Evolutionary conservation across 2,113 vertebrate species (phyloP).

Genomic region (Cyprinodon tularosa): DNA sequence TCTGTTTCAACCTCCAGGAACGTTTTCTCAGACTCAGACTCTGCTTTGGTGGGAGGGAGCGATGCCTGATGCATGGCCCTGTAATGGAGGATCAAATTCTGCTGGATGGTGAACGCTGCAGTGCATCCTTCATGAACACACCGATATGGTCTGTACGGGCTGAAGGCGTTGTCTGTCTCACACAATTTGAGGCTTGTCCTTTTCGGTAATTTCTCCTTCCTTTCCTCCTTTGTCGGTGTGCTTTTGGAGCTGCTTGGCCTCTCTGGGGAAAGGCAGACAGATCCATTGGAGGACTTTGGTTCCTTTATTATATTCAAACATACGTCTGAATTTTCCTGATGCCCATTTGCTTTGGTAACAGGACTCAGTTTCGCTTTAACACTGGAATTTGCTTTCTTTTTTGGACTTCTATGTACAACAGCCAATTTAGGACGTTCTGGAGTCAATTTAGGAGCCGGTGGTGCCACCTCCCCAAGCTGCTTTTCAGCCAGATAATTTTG

Average conservation of each 20-base stretch:
- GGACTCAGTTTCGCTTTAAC: constrained; percentile 53
- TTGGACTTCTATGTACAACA: constrained; percentile 42
- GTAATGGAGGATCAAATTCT: constrained; percentile 97
- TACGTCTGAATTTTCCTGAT: constrained; percentile 29
- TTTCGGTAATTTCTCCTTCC: constrained; percentile 78
- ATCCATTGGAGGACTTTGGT: constrained; percentile 34
- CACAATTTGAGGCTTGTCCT: constrained; percentile 65
- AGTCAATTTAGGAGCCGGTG: constrained; percentile 14
- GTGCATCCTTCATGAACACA: constrained; percentile 97
- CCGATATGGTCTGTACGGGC: constrained; percentile 92
- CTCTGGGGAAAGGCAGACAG: constrained; percentile 61
- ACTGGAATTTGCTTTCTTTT: constrained; percentile 33
- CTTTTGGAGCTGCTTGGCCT: constrained; percentile 74
- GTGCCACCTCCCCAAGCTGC: constrained; percentile 19
- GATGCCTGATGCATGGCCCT: constrained; percentile 95
- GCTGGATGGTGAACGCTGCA: constrained; percentile 96
- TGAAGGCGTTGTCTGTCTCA: constrained; percentile 81
- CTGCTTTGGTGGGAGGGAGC: constrained; percentile 81
- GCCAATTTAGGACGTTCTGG: constrained; percentile 30
- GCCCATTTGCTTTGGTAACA: constrained; percentile 35
- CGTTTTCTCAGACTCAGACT: constrained; percentile 80
- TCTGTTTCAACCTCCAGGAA: constrained; percentile 57
- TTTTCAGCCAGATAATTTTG: constrained; percentile 50
- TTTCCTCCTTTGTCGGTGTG: constrained; percentile 68
- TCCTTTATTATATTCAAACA: constrained; percentile 48